Percentiles rank a stretch among this genome's conserved stretches.
Conservation (phyloP, 2,113 vertebrate genomes). For the Phyllostomus hastatus region DNA sequence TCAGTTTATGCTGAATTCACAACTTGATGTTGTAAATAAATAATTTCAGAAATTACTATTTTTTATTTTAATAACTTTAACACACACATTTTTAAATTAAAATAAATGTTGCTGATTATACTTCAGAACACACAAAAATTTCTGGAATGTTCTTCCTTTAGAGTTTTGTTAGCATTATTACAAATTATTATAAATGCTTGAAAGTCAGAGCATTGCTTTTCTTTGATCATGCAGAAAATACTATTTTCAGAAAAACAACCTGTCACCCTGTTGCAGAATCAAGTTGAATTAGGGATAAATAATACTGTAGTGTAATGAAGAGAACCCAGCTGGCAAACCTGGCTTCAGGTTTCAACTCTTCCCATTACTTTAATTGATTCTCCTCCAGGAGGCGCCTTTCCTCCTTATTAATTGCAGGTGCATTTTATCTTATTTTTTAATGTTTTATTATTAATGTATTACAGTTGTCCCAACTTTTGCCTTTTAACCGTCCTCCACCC, state of each 20-base stretch:
- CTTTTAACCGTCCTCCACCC: too few species aligned
- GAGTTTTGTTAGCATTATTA: background rate
- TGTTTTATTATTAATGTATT: background rate
- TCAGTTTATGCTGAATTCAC: conserved; percentile 41
- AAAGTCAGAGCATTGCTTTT: background rate
- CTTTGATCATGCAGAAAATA: conserved; percentile 1
- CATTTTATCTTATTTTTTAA: background rate
- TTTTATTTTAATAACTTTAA: background rate
- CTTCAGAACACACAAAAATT: background rate
- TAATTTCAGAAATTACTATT: conserved; percentile 27
- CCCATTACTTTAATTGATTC: background rate
- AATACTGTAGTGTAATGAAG: background rate
- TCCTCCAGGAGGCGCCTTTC: background rate
- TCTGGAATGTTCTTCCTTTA: background rate
- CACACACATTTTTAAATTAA: background rate
- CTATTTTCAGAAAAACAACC: conserved; percentile 7
- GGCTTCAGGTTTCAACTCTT: background rate
- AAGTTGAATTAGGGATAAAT: background rate
- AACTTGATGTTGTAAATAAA: background rate
- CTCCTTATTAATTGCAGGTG: background rate
- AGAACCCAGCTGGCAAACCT: background rate
- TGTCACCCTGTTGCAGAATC: background rate
- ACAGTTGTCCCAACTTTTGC: too few species aligned
- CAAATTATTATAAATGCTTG: background rate
- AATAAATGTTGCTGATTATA: background rate